phyloP scores from a whole-genome alignment of 2,888 invertebrate genomes.

The Sthenelais limicola region DNA sequence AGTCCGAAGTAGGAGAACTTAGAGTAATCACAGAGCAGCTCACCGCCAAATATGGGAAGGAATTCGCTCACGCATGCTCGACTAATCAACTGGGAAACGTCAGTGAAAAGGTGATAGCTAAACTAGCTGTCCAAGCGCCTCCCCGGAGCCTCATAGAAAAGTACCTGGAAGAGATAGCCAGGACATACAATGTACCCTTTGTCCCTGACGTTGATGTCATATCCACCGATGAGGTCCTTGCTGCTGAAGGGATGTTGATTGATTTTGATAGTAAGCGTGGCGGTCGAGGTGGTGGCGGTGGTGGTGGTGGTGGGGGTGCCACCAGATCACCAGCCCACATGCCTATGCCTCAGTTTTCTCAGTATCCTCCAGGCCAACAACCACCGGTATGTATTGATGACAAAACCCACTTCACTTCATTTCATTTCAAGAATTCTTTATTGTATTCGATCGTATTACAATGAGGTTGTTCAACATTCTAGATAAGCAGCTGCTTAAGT shows the following conservation, averaged over 20 bases:
- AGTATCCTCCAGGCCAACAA: not conserved
- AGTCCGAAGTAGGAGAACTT: slow-evolving; percentile 78
- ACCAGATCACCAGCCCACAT: slow-evolving; percentile 18
- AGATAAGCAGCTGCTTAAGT: too few species aligned
- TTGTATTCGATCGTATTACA: too few species aligned
- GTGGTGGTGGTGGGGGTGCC: slow-evolving; percentile 36
- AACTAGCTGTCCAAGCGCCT: slow-evolving; percentile 80
- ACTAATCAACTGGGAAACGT: slow-evolving; percentile 76
- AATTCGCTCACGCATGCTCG: slow-evolving; percentile 75
- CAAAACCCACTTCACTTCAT: too few species aligned
- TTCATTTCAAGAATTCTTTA: too few species aligned
- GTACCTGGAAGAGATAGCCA: slow-evolving; percentile 94
- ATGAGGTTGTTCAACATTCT: too few species aligned
- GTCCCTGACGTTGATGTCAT: slow-evolving; percentile 85
- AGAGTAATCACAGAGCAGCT: slow-evolving; percentile 90
- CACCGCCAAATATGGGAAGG: slow-evolving; percentile 92
- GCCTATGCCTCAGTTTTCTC: not conserved
- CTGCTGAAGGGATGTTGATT: slow-evolving; percentile 63
- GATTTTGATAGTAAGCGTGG: slow-evolving; percentile 58
- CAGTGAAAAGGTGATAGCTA: slow-evolving; percentile 92
- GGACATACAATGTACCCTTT: slow-evolving; percentile 93
- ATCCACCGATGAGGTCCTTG: slow-evolving; percentile 62
- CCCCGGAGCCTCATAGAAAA: slow-evolving; percentile 95
- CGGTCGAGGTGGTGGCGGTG: slow-evolving; percentile 45
- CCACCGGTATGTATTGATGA: not conserved